Conservation (phyloP, 1,140 invertebrate genomes). For the Caerostris extrusa region DNA sequence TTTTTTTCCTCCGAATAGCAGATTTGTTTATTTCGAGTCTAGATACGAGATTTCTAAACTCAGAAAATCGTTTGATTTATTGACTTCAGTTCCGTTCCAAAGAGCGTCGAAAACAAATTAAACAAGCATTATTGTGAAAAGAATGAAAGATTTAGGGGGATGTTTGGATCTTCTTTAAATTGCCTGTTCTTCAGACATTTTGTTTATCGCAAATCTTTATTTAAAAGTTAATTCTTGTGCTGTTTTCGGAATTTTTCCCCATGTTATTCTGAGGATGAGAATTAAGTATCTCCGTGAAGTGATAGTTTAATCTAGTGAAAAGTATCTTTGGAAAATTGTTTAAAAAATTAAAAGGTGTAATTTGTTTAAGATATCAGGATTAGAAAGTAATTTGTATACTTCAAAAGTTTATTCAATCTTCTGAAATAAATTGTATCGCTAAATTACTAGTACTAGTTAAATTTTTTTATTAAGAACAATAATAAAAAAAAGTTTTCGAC, state of each 20-base stretch:
- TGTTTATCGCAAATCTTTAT: constrained; percentile 16
- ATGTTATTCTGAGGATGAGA: not conserved
- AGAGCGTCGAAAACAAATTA: constrained; percentile 31
- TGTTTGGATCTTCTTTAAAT: not conserved
- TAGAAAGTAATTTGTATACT: no score
- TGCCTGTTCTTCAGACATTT: not conserved
- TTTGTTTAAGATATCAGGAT: no score
- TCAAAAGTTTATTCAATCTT: no score
- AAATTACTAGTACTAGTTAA: no score
- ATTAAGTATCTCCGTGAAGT: no score
- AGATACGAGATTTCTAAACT: not conserved
- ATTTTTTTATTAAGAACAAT: no score
- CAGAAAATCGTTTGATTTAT: constrained; percentile 13
- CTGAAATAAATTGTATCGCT: no score
- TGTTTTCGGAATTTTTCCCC: not conserved
- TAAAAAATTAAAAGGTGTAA: no score
- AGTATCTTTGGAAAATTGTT: no score
- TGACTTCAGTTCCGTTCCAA: not conserved
- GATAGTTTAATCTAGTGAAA: no score
- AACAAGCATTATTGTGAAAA: not conserved
- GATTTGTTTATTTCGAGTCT: not conserved
- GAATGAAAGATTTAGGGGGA: not conserved
- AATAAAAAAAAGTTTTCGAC: no score
- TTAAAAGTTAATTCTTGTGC: not conserved
- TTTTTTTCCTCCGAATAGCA: not conserved